These are phyloP conservation scores for Hydraecia micacea DNA, from an alignment of 2,888 invertebrate species.

Conservation along the genomic window DNA sequence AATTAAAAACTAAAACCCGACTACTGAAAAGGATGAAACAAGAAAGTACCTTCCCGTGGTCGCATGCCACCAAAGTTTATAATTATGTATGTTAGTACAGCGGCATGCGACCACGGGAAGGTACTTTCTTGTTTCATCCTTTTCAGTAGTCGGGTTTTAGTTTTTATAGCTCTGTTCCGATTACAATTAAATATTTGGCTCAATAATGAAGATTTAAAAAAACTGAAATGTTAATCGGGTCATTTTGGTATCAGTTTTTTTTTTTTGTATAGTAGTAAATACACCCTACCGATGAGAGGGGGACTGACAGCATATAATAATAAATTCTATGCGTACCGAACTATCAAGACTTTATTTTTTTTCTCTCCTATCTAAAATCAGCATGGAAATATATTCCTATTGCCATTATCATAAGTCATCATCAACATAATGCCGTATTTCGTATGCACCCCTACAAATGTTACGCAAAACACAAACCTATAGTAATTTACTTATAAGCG, in stretches of 20 bases:
- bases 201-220: background rate
- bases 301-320: background rate
- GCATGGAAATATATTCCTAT: slow-evolving; percentile 54
- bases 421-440: slow-evolving; percentile 51
- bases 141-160: too few relatives aligned
- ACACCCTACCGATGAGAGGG: background rate
- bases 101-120: too few relatives aligned
- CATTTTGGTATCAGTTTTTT: background rate
- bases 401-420: slow-evolving; percentile 53
- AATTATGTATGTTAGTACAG: too few relatives aligned
- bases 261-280: background rate
- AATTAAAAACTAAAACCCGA: too few relatives aligned
- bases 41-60: too few relatives aligned
- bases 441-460: slow-evolving; percentile 53
- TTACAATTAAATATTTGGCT: background rate
- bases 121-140: too few relatives aligned
- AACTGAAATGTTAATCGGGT: background rate
- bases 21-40: too few relatives aligned
- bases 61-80: too few relatives aligned
- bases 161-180: background rate
- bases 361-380: slow-evolving; percentile 1
- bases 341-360: background rate
- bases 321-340: background rate
- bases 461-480: slow-evolving; percentile 44
- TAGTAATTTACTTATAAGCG: slow-evolving; percentile 59